phyloP scores from a whole-genome alignment of 2,113 vertebrate species.

The Gnathonemus longibarbis region DNA sequence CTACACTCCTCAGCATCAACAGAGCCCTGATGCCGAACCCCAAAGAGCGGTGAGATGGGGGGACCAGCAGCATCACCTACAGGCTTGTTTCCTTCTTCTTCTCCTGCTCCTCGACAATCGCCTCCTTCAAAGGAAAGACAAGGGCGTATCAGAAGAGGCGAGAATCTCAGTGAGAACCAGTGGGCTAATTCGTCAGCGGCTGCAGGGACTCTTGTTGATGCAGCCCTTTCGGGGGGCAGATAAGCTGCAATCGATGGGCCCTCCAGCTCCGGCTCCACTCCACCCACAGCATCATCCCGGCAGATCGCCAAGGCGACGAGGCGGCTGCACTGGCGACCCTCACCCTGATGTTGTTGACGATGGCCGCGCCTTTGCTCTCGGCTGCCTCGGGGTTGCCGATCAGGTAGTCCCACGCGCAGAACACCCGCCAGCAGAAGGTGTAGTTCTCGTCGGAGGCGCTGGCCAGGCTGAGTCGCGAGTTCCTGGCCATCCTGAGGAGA shows the following conservation, averaged over 20 bases:
- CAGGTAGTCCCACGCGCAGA: slow-evolving; percentile 97
- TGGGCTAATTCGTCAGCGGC: neutral
- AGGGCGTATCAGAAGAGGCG: slow-evolving; percentile 17
- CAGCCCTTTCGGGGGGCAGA: neutral
- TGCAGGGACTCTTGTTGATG: neutral
- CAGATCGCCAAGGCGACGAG: slow-evolving; percentile 5
- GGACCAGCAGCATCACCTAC: slow-evolving; percentile 62
- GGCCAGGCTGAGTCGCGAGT: slow-evolving; percentile 87
- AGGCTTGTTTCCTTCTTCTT: slow-evolving; percentile 90
- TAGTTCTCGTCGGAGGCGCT: slow-evolving; percentile 90
- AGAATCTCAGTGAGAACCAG: neutral
- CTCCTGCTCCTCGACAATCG: slow-evolving; percentile 91
- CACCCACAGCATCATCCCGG: neutral
- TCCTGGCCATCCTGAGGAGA: slow-evolving; percentile 85
- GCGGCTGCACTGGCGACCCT: neutral
- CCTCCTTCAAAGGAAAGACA: slow-evolving; percentile 71
- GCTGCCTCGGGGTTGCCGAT: slow-evolving; percentile 94
- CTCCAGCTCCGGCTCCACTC: neutral
- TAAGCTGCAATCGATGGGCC: slow-evolving; percentile 14
- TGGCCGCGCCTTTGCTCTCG: slow-evolving; percentile 92
- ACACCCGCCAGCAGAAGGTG: slow-evolving; percentile 93
- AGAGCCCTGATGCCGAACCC: neutral
- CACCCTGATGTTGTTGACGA: slow-evolving; percentile 80
- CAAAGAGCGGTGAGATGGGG: neutral
- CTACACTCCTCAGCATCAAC: neutral